These are phyloP conservation scores for Plectropomus leopardus DNA, from an alignment of 2,113 vertebrate species.

Conservation along the genomic window DNA sequence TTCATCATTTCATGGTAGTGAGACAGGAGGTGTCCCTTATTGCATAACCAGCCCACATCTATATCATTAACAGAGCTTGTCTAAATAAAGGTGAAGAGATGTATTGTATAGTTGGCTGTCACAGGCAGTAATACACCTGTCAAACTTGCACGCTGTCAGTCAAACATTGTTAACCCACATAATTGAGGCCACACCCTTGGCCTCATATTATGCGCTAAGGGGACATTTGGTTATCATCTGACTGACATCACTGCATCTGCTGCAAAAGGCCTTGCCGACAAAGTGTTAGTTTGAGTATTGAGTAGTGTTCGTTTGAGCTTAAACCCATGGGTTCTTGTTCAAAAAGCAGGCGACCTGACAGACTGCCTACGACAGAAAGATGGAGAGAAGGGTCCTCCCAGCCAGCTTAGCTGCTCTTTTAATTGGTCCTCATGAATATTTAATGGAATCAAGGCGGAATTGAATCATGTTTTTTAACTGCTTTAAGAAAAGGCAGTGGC, in stretches of 20 bases:
- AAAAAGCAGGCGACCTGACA: constrained; percentile 85
- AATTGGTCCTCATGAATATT: constrained; percentile 99
- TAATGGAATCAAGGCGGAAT: constrained; percentile 95
- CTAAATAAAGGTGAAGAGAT: constrained; percentile 10
- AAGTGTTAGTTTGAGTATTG: constrained; percentile 21
- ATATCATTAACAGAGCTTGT: background rate
- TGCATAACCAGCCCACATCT: constrained; percentile 1
- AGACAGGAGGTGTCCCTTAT: background rate
- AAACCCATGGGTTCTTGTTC: constrained; percentile 84
- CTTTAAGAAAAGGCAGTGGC: constrained; percentile 72
- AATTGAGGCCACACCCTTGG: constrained; percentile 11
- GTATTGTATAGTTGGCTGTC: background rate
- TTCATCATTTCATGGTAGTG: too few relatives aligned
- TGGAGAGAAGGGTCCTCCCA: constrained; percentile 86
- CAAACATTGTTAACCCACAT: constrained; percentile 35
- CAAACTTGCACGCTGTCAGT: constrained; percentile 17
- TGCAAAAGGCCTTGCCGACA: constrained; percentile 34
- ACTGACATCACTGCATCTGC: constrained; percentile 5
- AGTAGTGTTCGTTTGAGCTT: too few relatives aligned
- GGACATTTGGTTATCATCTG: constrained; percentile 35
- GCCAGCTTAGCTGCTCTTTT: constrained; percentile 92
- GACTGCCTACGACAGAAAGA: constrained; percentile 88
- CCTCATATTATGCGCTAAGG: background rate
- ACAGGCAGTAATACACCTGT: constrained; percentile 9
- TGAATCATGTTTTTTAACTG: constrained; percentile 93